Conservation (phyloP, 2,797 vertebrate genomes). For the Eulemur coronatus region DNA sequence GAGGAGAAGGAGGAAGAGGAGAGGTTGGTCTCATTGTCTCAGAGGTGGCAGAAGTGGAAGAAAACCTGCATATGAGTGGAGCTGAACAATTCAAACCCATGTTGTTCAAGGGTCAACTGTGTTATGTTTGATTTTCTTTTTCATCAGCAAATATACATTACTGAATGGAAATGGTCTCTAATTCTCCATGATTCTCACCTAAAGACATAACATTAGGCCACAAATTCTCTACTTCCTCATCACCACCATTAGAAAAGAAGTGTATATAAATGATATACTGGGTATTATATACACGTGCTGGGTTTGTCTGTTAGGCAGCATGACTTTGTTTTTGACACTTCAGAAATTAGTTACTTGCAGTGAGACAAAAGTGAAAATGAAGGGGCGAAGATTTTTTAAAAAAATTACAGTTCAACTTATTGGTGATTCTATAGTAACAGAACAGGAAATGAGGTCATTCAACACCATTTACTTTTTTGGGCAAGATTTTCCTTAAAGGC, state of each 20-base stretch:
- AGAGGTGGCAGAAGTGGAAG: neutral
- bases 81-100: neutral
- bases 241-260: neutral
- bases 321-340: conserved; percentile 33
- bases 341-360: neutral
- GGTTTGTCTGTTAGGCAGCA: neutral
- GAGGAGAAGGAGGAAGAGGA: neutral
- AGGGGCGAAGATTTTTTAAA: neutral
- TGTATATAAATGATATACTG: neutral
- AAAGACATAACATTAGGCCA: neutral
- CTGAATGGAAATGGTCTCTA: neutral
- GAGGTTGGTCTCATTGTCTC: neutral
- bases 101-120: neutral
- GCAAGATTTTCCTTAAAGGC: neutral
- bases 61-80: neutral
- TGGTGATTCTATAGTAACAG: neutral
- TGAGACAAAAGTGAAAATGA: neutral
- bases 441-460: neutral
- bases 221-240: neutral
- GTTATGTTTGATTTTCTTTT: neutral
- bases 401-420: neutral
- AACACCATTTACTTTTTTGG: neutral
- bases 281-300: neutral
- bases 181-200: neutral
- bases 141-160: neutral